phyloP scores from a whole-genome alignment of 2,888 invertebrate species.

The Sphaerophoria taeniata region DNA sequence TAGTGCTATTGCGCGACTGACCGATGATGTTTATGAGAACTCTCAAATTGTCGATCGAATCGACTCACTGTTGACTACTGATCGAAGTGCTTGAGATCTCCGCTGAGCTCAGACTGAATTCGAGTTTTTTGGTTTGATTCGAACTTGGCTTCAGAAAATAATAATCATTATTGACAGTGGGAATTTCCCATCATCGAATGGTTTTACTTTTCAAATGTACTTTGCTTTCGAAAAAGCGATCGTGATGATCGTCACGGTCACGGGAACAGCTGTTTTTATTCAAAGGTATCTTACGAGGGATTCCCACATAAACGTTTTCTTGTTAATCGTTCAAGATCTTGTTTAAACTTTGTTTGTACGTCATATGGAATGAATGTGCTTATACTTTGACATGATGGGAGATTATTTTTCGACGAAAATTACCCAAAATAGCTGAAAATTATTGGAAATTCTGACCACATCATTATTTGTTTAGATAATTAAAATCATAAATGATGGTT shows the following conservation, averaged over 20 bases:
- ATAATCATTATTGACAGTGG: slow-evolving; percentile 27
- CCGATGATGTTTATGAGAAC: neutral
- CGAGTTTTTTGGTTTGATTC: slow-evolving; percentile 50
- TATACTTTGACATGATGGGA: too few relatives aligned
- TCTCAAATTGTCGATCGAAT: slow-evolving; percentile 2
- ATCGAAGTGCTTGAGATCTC: slow-evolving; percentile 55
- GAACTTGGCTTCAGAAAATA: slow-evolving; percentile 16
- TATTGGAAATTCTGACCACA: neutral
- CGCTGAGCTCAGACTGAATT: slow-evolving; percentile 45
- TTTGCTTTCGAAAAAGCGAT: slow-evolving; percentile 10
- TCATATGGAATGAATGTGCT: too few relatives aligned
- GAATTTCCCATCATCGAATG: slow-evolving; percentile 39
- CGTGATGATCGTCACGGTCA: neutral
- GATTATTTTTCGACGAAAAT: neutral
- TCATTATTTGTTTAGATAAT: neutral
- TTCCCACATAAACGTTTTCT: neutral
- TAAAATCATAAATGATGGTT: neutral
- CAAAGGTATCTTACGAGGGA: neutral
- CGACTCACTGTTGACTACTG: neutral
- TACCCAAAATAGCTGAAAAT: neutral
- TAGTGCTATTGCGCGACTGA: slow-evolving; percentile 21
- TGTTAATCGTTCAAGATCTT: neutral
- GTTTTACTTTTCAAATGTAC: slow-evolving; percentile 56
- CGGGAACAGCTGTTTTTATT: too few relatives aligned
- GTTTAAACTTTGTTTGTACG: too few relatives aligned